Evolutionary conservation across 1,140 invertebrate species (phyloP).

Genomic region (Aleiodes sp.): DNA sequence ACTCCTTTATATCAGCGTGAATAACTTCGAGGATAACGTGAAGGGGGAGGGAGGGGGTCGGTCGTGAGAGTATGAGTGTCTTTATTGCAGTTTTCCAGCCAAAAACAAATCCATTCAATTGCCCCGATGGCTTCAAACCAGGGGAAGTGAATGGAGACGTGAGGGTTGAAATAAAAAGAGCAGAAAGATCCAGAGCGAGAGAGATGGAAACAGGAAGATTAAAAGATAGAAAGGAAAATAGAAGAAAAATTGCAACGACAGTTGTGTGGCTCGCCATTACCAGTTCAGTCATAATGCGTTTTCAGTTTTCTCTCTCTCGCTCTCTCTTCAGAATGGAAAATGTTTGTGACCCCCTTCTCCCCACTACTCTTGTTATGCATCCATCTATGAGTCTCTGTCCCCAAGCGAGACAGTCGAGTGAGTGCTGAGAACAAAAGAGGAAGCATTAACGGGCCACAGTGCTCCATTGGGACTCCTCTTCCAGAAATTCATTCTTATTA

Average conservation of each 20-base stretch:
- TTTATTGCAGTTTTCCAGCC: constrained; percentile 39
- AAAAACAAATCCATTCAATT: constrained; percentile 43
- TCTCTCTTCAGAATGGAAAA: neutral
- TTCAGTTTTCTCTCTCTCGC: no score
- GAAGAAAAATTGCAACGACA: constrained; percentile 12
- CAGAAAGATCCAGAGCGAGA: neutral
- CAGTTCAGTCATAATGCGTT: constrained; percentile 5
- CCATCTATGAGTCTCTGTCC: constrained; percentile 11
- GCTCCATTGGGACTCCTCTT: constrained; percentile 19
- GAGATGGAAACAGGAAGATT: neutral
- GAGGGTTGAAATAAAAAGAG: neutral
- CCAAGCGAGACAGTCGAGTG: constrained; percentile 4
- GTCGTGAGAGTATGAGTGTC: neutral
- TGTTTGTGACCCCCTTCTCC: neutral
- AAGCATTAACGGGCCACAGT: constrained; percentile 19
- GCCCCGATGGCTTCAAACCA: constrained; percentile 10
- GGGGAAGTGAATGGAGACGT: neutral
- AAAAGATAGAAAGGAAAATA: constrained; percentile 13
- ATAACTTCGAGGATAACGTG: constrained; percentile 31
- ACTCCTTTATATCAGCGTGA: constrained; percentile 37
- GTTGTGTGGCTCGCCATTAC: constrained; percentile 15
- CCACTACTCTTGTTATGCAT: constrained; percentile 1
- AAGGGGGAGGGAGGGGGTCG: neutral
- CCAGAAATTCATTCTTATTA: constrained; percentile 25
- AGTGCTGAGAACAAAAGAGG: constrained; percentile 9